Evolutionary conservation across 2,113 vertebrate species (phyloP).

Genomic region (Mus spicilegus): DNA sequence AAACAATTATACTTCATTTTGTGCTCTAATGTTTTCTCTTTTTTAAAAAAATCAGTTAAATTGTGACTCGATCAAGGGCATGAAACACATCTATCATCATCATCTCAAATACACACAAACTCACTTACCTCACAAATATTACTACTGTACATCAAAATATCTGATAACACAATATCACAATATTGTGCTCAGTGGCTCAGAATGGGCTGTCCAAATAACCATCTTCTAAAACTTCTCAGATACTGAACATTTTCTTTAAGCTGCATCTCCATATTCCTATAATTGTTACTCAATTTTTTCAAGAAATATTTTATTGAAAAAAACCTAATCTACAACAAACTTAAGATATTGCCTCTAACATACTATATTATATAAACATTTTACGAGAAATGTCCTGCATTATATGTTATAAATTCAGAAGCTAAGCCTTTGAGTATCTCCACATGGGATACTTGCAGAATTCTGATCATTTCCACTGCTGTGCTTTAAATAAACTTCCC

Average conservation of each 20-base stretch:
- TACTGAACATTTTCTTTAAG: constrained; percentile 30
- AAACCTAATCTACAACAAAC: constrained; percentile 17
- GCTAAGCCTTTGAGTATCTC: background rate
- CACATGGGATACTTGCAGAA: background rate
- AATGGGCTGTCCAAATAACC: background rate
- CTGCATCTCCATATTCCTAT: background rate
- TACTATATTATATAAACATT: background rate
- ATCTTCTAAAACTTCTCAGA: background rate
- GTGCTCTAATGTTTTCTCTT: background rate
- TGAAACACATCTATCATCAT: background rate
- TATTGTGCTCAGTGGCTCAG: background rate
- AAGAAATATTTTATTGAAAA: constrained; percentile 46
- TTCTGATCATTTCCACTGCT: background rate
- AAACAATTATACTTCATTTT: background rate
- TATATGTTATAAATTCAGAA: background rate
- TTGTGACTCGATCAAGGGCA: constrained; percentile 31
- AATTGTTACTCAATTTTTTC: constrained; percentile 11
- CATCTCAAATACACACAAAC: background rate
- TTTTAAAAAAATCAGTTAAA: constrained; percentile 20
- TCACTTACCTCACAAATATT: constrained; percentile 23
- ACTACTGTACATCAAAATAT: background rate
- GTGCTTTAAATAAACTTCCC: background rate
- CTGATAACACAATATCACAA: background rate
- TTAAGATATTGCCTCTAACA: constrained; percentile 21
- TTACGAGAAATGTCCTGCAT: background rate